Evolutionary conservation across 2,113 vertebrate genomes (phyloP).

Genomic region (Tupaia chinensis): DNA sequence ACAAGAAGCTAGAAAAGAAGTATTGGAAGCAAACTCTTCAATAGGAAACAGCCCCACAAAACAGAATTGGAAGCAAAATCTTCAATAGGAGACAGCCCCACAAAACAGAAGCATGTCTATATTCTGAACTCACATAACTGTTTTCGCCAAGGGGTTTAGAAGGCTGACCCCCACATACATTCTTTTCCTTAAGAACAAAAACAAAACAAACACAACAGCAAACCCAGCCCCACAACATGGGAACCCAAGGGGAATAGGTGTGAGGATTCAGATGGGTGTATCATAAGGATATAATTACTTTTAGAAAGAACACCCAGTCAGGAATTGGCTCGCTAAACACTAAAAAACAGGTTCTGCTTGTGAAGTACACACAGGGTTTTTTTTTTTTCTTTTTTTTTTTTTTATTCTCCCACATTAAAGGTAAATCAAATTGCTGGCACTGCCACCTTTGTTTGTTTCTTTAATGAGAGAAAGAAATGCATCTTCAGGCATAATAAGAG

Average conservation of each 20-base stretch:
- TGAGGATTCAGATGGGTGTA: not conserved
- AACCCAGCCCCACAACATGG: not conserved
- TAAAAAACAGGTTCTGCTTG: slow-evolving; percentile 68
- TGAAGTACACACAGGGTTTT: slow-evolving; percentile 32
- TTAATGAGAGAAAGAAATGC: slow-evolving; percentile 43
- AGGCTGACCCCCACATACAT: not conserved
- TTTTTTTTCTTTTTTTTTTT: not conserved
- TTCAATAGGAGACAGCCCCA: not conserved
- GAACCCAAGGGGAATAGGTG: not conserved
- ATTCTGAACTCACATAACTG: not conserved
- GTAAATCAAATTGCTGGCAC: slow-evolving; percentile 44
- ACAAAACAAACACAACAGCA: not conserved
- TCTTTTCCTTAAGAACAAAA: not conserved
- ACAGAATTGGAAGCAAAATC: not conserved
- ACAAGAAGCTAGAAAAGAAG: too few relatives aligned
- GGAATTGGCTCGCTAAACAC: slow-evolving; percentile 27
- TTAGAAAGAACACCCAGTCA: slow-evolving; percentile 46
- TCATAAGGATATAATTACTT: slow-evolving; percentile 11
- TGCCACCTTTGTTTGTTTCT: not conserved
- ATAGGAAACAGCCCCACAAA: not conserved
- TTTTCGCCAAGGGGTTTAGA: not conserved
- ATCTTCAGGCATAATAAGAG: not conserved
- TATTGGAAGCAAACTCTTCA: too few relatives aligned
- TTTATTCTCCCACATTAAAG: slow-evolving; percentile 47
- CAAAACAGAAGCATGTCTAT: not conserved